Conservation (phyloP, 2,113 vertebrate genomes). For the Rhodinocichla rosea region DNA sequence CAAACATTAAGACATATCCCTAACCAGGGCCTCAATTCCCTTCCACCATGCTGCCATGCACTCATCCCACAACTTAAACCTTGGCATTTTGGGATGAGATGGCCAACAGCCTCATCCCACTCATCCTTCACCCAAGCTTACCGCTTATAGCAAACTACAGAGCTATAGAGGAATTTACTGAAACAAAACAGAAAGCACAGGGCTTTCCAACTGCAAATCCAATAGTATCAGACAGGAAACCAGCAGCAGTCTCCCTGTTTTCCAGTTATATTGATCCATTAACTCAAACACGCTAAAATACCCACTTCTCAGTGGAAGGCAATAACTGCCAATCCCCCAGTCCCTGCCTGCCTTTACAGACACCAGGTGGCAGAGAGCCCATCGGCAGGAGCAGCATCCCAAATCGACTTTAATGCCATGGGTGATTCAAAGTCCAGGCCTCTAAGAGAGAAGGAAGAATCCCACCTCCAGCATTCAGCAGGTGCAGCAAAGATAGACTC, state of each 20-base stretch:
- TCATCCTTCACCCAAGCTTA: not conserved
- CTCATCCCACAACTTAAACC: not conserved
- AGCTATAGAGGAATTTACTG: not conserved
- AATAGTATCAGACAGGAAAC: not conserved
- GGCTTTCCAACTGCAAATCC: not conserved
- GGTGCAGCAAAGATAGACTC: not conserved
- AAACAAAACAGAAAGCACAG: not conserved
- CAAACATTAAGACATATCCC: not conserved
- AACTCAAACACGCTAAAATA: not conserved
- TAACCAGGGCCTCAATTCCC: not conserved
- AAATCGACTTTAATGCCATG: not conserved
- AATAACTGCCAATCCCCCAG: not conserved
- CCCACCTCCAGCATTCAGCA: not conserved
- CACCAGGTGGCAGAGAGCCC: not conserved
- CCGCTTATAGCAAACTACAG: not conserved
- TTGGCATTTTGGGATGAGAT: not conserved
- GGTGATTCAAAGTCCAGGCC: not conserved
- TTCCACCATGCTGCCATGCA: not conserved
- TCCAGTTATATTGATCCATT: not conserved
- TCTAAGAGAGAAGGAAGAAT: not conserved
- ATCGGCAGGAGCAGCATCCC: not conserved
- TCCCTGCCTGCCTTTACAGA: not conserved
- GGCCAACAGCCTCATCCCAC: not conserved
- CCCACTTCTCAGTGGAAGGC: not conserved
- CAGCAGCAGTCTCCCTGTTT: not conserved